Conservation (phyloP, 2,888 invertebrate species). For the Papilio protenor region DNA sequence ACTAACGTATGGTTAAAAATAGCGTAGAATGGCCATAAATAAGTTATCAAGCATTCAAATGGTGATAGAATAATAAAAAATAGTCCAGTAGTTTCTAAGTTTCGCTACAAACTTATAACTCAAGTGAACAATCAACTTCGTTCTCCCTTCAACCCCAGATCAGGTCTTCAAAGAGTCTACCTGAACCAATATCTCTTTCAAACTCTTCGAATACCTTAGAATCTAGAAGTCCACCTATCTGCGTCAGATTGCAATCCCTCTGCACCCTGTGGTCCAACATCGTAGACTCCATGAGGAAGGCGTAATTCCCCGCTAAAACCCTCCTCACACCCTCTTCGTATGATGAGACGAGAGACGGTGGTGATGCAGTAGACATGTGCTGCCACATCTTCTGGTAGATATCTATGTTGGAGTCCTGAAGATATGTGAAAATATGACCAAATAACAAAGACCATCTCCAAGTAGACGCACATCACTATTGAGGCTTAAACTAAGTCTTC, state of each 20-base stretch:
- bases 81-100: no score
- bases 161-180: no score
- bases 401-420: slow-evolving; percentile 93
- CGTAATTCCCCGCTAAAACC: slow-evolving; percentile 95
- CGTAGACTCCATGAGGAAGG: slow-evolving; percentile 99
- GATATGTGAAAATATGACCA: slow-evolving; percentile 27
- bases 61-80: no score
- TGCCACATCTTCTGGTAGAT: slow-evolving; percentile 98
- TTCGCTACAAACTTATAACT: no score
- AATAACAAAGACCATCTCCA: background rate
- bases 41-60: no score
- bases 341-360: slow-evolving; percentile 93
- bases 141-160: no score
- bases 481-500: no score
- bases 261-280: slow-evolving; percentile 98
- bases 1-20: background rate
- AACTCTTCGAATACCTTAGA: slow-evolving; percentile 66
- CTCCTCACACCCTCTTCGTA: slow-evolving; percentile 96
- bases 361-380: slow-evolving; percentile 91
- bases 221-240: slow-evolving; percentile 92
- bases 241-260: slow-evolving; percentile 98
- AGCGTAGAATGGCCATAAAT: no score
- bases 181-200: no score
- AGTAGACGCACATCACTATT: no score
- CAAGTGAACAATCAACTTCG: no score